Evolutionary conservation across 2,797 vertebrate genomes (phyloP).

Genomic region (Anabacerthia variegaticeps): DNA sequence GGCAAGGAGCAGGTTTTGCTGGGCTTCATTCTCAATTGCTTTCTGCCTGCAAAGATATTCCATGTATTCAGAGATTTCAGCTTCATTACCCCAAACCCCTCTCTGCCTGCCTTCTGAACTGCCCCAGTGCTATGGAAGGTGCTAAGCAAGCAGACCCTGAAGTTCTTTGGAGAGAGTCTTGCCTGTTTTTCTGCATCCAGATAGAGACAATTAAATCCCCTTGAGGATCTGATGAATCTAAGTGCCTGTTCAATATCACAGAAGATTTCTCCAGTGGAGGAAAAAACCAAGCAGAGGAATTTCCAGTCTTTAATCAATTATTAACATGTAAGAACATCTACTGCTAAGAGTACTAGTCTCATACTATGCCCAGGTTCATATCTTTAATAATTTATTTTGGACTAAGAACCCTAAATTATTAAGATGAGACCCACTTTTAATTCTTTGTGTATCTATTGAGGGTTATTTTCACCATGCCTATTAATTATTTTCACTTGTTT

Average conservation of each 20-base stretch:
- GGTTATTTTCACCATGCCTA: background rate
- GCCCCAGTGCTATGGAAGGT: background rate
- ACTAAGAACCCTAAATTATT: background rate
- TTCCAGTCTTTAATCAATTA: conserved; percentile 6
- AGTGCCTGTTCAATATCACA: background rate
- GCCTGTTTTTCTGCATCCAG: background rate
- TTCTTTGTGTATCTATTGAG: background rate
- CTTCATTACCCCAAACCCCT: background rate
- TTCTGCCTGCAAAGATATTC: background rate
- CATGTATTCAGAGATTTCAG: background rate
- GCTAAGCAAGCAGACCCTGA: background rate
- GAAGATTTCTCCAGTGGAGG: background rate
- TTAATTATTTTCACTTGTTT: conserved; percentile 7
- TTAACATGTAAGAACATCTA: background rate
- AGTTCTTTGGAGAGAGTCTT: background rate
- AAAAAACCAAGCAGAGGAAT: background rate
- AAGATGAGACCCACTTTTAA: background rate
- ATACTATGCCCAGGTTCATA: background rate
- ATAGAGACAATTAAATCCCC: background rate
- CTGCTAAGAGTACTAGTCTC: background rate
- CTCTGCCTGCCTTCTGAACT: background rate
- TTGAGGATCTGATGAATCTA: background rate
- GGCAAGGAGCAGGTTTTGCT: background rate
- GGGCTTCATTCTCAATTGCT: background rate
- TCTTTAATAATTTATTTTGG: conserved; percentile 9